These are phyloP conservation scores for Porites rus DNA, from an alignment of 92 coral and sea anemone species.

Conservation along the genomic window DNA sequence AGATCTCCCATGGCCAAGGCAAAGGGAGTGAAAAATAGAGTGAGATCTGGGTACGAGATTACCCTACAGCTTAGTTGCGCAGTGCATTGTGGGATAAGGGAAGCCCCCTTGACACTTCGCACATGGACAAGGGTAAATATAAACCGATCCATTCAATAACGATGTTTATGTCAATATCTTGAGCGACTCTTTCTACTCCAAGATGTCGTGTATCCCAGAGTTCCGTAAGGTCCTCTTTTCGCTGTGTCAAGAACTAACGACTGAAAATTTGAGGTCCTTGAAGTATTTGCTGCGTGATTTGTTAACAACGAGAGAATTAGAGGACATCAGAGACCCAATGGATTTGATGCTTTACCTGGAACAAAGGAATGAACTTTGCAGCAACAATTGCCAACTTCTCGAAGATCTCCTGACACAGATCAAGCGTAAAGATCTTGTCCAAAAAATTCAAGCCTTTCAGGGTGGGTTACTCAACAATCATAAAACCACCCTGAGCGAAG, in stretches of 20 bases:
- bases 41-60: no score
- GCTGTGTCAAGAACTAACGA: conserved; percentile 30
- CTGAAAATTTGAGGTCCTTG: conserved; percentile 1
- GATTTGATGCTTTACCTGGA: conserved; percentile 19
- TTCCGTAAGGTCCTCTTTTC: conserved; percentile 21
- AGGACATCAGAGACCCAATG: neutral
- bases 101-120: neutral
- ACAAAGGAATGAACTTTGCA: conserved; percentile 9
- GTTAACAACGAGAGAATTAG: conserved; percentile 10
- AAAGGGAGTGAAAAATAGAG: no score
- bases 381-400: neutral
- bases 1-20: no score
- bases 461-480: neutral
- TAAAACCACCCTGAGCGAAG: neutral
- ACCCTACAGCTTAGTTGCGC: no score
- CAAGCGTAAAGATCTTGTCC: conserved; percentile 15
- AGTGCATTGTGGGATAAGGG: conserved; percentile 32
- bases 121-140: neutral
- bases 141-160: neutral
- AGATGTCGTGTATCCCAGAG: conserved; percentile 23
- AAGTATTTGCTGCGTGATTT: conserved; percentile 33
- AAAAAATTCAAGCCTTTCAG: conserved; percentile 8
- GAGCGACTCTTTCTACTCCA: neutral
- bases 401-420: conserved; percentile 31
- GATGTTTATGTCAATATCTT: neutral